Evolutionary conservation across 2,888 invertebrate species (phyloP).

Genomic region (Gastrophysa polygoni): DNA sequence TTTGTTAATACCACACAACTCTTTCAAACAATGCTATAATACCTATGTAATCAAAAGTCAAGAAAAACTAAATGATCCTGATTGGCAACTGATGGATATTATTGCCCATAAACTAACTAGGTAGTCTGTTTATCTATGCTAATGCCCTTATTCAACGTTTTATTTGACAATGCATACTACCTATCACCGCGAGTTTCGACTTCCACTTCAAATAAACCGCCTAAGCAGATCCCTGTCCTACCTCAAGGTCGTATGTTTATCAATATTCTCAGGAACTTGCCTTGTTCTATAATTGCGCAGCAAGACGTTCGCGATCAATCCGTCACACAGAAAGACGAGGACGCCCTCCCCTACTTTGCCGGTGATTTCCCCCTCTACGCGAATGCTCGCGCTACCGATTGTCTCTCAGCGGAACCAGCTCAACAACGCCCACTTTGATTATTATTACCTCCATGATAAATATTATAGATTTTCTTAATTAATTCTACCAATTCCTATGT

Average conservation of each 20-base stretch:
- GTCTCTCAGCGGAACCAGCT: constrained; percentile 16
- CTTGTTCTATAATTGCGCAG: background rate
- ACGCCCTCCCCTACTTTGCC: constrained; percentile 10
- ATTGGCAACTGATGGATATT: no score
- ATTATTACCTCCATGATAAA: constrained; percentile 22
- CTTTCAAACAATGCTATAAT: no score
- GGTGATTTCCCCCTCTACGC: constrained; percentile 1
- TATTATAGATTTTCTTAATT: constrained; percentile 1
- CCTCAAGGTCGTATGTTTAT: background rate
- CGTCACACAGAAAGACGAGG: background rate
- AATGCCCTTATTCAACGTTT: no score
- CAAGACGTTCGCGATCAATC: background rate
- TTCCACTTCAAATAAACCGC: background rate
- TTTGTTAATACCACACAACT: no score
- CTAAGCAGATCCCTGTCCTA: background rate
- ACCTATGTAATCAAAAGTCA: no score
- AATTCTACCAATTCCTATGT: no score
- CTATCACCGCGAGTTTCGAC: background rate
- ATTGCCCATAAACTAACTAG: no score
- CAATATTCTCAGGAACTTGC: background rate
- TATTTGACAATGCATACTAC: no score
- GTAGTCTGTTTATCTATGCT: no score
- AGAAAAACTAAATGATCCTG: no score
- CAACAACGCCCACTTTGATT: constrained; percentile 30
- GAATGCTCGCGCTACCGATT: constrained; percentile 19